Evolutionary conservation across 53 echinoderm and acorn worm genomes (phyloP).

Genomic region (Hippasteria phrygiana): DNA sequence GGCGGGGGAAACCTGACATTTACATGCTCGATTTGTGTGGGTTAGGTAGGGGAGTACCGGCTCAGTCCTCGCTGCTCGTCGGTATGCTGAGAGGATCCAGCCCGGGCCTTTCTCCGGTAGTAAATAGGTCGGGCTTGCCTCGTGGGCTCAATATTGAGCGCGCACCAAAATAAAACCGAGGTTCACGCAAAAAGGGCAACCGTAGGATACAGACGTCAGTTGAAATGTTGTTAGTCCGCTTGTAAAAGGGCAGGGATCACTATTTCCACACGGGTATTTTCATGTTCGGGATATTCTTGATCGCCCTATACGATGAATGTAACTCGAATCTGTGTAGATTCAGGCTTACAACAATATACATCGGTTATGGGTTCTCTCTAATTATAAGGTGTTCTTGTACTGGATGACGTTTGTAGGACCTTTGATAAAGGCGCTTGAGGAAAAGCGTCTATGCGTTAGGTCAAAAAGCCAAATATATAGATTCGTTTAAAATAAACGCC

Average conservation of each 20-base stretch:
- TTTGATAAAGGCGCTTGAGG: too few relatives aligned
- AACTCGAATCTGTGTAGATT: too few relatives aligned
- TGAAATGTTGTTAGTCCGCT: not conserved
- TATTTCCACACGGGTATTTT: not conserved
- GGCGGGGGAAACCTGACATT: not conserved
- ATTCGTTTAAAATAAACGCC: too few relatives aligned
- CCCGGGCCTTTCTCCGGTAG: not conserved
- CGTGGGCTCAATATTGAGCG: not conserved
- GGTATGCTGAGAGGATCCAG: not conserved
- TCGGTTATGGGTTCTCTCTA: too few relatives aligned
- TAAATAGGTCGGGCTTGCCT: conserved; percentile 9
- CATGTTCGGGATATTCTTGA: not conserved
- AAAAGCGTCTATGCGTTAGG: too few relatives aligned
- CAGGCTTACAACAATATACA: too few relatives aligned
- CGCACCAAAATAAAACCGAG: not conserved
- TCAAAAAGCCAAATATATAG: too few relatives aligned
- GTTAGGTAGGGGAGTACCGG: not conserved
- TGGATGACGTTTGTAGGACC: too few relatives aligned
- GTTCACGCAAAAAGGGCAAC: not conserved
- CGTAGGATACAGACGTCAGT: not conserved
- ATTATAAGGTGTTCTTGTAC: too few relatives aligned
- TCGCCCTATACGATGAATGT: too few relatives aligned
- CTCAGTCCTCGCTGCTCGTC: not conserved
- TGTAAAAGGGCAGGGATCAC: not conserved
- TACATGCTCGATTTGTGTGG: not conserved